Conservation (phyloP, 2,797 vertebrate genomes). For the Typhlichthys subterraneus region DNA sequence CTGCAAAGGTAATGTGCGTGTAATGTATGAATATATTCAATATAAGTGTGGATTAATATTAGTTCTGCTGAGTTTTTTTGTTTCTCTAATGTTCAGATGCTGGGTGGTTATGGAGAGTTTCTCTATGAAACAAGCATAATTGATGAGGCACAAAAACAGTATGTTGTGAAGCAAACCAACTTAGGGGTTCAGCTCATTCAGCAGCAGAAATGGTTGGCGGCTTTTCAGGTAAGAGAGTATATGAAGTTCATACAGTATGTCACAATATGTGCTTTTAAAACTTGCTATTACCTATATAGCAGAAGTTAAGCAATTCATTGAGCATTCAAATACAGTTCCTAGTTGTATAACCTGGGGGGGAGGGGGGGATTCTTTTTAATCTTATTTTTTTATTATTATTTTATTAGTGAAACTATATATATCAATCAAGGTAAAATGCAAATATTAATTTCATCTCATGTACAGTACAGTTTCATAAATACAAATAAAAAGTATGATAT, state of each 20-base stretch:
- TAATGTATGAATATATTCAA: neutral
- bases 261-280: neutral
- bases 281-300: neutral
- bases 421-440: too few species aligned
- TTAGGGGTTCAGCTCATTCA: slow-evolving; percentile 74
- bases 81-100: slow-evolving; percentile 63
- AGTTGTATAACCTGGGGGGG: too few species aligned
- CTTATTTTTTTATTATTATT: too few species aligned
- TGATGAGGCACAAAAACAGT: slow-evolving; percentile 74
- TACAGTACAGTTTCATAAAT: too few species aligned
- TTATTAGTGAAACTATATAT: too few species aligned
- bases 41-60: neutral
- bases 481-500: too few species aligned
- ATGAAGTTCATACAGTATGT: too few species aligned
- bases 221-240: slow-evolving; percentile 74
- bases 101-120: slow-evolving; percentile 79
- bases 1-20: neutral
- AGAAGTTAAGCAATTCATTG: too few species aligned
- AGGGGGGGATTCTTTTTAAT: too few species aligned
- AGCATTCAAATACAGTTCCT: too few species aligned
- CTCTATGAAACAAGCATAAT: slow-evolving; percentile 75
- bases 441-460: too few species aligned
- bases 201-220: slow-evolving; percentile 79
- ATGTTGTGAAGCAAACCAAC: slow-evolving; percentile 75
- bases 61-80: neutral